phyloP scores from a whole-genome alignment of 2,888 invertebrate species.

The Lissocephala sabroskyi region DNA sequence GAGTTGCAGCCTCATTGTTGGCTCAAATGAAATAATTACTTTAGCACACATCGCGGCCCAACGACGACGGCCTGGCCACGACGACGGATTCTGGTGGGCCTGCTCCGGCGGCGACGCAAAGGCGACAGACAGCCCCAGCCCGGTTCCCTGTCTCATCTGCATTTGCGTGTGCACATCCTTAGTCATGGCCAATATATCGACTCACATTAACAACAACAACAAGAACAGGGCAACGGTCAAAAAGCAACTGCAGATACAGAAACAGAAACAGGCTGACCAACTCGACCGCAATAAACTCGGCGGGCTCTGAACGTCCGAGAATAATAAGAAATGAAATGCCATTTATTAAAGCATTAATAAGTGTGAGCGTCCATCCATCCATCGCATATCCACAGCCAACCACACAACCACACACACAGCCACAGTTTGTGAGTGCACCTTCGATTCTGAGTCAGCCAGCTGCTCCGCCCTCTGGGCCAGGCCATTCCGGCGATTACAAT shows the following conservation, averaged over 20 bases:
- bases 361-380: slow-evolving; percentile 63
- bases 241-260: neutral
- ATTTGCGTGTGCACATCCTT: slow-evolving; percentile 37
- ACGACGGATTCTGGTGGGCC: too few relatives aligned
- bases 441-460: slow-evolving; percentile 22
- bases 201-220: slow-evolving; percentile 56
- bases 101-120: too few relatives aligned
- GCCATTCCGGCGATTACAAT: slow-evolving; percentile 18
- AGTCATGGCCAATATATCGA: slow-evolving; percentile 65
- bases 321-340: slow-evolving; percentile 72
- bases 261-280: slow-evolving; percentile 1
- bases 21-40: slow-evolving; percentile 69
- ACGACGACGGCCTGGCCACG: neutral
- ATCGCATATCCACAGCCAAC: slow-evolving; percentile 15
- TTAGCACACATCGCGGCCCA: slow-evolving; percentile 49
- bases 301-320: slow-evolving; percentile 42
- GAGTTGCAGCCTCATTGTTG: slow-evolving; percentile 66
- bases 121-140: too few relatives aligned
- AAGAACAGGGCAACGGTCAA: slow-evolving; percentile 14
- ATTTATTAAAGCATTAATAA: slow-evolving; percentile 73
- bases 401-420: too few relatives aligned
- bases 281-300: slow-evolving; percentile 51
- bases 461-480: neutral
- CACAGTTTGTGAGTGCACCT: neutral
- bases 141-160: too few relatives aligned